These are phyloP conservation scores for Myocastor coypus DNA, from an alignment of 2,113 vertebrate species.

Conservation along the genomic window DNA sequence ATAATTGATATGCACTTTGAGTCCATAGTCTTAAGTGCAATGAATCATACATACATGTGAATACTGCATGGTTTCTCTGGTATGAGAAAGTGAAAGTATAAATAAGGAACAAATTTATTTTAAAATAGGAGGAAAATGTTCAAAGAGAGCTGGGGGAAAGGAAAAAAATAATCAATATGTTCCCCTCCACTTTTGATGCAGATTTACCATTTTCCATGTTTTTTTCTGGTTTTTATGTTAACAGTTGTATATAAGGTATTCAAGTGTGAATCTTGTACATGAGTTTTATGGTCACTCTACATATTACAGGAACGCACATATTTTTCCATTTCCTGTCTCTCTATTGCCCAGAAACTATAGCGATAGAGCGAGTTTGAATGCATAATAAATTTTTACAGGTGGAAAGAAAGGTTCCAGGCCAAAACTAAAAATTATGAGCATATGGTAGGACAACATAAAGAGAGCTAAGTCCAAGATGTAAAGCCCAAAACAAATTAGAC, in stretches of 20 bases:
- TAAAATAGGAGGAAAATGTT: background rate
- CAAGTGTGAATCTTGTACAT: slow-evolving; percentile 35
- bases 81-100: background rate
- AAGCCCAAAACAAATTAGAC: slow-evolving; percentile 13
- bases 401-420: background rate
- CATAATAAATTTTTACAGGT: slow-evolving; percentile 24
- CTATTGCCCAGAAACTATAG: slow-evolving; percentile 29
- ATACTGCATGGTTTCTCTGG: background rate
- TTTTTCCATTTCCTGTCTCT: background rate
- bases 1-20: background rate
- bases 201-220: background rate
- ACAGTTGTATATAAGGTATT: slow-evolving; percentile 45
- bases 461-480: background rate
- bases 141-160: background rate
- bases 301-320: background rate
- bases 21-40: background rate
- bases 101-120: background rate
- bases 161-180: background rate
- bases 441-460: background rate
- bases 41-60: background rate
- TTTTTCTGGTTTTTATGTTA: slow-evolving; percentile 27
- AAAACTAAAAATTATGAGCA: slow-evolving; percentile 44
- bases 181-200: background rate
- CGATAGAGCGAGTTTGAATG: slow-evolving; percentile 3
- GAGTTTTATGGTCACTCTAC: slow-evolving; percentile 2